Percentiles rank a stretch among this genome's conserved stretches.
Evolutionary conservation across 2,113 vertebrate species (phyloP).

Genomic region (Cyanistes caeruleus): DNA sequence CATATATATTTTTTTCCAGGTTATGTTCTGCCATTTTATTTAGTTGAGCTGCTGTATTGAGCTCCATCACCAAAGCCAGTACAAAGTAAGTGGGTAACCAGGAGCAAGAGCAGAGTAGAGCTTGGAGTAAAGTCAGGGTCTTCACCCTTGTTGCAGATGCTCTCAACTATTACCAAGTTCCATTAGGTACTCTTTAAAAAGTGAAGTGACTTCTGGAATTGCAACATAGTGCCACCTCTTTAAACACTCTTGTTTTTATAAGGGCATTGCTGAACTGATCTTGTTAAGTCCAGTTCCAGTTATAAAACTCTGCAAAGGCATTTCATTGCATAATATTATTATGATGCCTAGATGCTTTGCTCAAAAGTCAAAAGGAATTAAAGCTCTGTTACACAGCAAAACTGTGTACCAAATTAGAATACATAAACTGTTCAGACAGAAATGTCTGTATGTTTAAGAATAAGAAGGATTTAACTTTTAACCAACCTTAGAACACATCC

Average conservation of each 20-base stretch:
- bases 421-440: neutral
- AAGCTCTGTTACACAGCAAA: neutral
- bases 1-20: neutral
- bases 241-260: neutral
- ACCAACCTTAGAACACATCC: conserved; percentile 36
- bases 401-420: conserved; percentile 4
- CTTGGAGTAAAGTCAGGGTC: neutral
- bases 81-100: neutral
- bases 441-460: conserved; percentile 24
- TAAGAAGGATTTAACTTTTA: conserved; percentile 49
- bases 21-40: neutral
- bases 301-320: neutral
- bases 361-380: conserved; percentile 28
- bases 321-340: neutral
- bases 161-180: neutral
- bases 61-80: neutral
- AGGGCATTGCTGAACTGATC: neutral
- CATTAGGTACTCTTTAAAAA: neutral
- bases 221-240: neutral
- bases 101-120: neutral
- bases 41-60: neutral
- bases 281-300: neutral
- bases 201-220: neutral
- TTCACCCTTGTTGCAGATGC: neutral
- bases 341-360: neutral